Evolutionary conservation across 1,140 invertebrate genomes (phyloP).

Genomic region (Bombus soroeensis): DNA sequence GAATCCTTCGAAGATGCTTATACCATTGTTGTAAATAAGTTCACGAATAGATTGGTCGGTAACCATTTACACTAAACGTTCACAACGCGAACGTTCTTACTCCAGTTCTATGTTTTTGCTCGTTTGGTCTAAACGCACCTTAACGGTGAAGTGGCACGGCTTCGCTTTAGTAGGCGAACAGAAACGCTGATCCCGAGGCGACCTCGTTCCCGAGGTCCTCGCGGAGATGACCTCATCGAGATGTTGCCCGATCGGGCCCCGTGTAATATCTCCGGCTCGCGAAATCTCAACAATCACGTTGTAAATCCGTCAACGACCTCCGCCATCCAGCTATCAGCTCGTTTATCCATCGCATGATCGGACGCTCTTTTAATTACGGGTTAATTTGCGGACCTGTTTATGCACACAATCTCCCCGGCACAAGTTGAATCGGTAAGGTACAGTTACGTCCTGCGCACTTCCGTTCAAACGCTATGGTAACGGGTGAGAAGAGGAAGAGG

Average conservation of each 20-base stretch:
- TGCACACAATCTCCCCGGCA: not conserved
- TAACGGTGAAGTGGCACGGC: constrained; percentile 66
- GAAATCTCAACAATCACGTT: constrained; percentile 60
- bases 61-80: too few species aligned
- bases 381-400: constrained; percentile 12
- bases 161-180: constrained; percentile 67
- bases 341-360: constrained; percentile 34
- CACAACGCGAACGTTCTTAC: too few species aligned
- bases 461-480: not conserved
- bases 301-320: constrained; percentile 63
- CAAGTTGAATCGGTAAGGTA: not conserved
- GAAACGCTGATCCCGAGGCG: constrained; percentile 71
- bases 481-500: not conserved
- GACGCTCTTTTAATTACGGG: constrained; percentile 44
- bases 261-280: constrained; percentile 26
- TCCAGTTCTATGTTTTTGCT: too few species aligned
- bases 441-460: not conserved
- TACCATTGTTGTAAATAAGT: too few species aligned
- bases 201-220: constrained; percentile 67
- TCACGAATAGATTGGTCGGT: too few species aligned
- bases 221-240: constrained; percentile 70
- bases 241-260: constrained; percentile 57
- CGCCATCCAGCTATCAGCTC: constrained; percentile 25
- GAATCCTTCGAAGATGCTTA: too few species aligned
- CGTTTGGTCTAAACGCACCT: not conserved